Conservation (phyloP, 2,797 vertebrate genomes). For the Telmatherina bonti region DNA sequence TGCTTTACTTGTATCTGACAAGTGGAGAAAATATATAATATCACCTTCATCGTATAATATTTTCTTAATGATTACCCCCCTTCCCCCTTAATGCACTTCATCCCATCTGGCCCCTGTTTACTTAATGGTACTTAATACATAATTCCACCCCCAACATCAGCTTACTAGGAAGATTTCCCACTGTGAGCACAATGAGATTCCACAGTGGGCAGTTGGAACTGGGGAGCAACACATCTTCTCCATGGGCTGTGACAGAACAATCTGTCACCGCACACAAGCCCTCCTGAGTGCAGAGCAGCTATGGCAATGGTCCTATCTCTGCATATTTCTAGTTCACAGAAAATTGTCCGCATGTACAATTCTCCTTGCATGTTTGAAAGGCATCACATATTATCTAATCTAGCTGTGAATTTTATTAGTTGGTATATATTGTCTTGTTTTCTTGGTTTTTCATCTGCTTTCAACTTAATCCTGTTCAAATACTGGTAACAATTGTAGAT, state of each 20-base stretch:
- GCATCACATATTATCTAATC: slow-evolving; percentile 1
- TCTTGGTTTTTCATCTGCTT: slow-evolving; percentile 40
- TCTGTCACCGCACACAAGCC: slow-evolving; percentile 54
- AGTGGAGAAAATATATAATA: not conserved
- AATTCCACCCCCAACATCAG: slow-evolving; percentile 19
- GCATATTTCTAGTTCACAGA: slow-evolving; percentile 16
- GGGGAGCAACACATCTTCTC: slow-evolving; percentile 31
- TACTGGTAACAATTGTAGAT: slow-evolving; percentile 53
- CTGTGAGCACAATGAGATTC: slow-evolving; percentile 28
- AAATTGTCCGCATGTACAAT: slow-evolving; percentile 11
- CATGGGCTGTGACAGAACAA: slow-evolving; percentile 44
- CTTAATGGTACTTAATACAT: slow-evolving; percentile 4
- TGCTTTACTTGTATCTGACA: not conserved
- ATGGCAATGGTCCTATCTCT: slow-evolving; percentile 22
- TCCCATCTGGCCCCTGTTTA: not conserved
- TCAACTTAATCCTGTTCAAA: slow-evolving; percentile 36
- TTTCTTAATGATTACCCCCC: not conserved
- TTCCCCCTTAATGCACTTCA: not conserved
- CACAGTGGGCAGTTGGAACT: slow-evolving; percentile 32
- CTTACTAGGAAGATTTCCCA: slow-evolving; percentile 19
- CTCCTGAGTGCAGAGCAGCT: slow-evolving; percentile 38
- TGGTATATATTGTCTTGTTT: slow-evolving; percentile 36
- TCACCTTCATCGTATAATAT: not conserved
- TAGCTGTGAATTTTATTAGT: slow-evolving; percentile 23
- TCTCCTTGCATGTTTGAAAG: slow-evolving; percentile 29